Evolutionary conservation across 2,888 invertebrate species (phyloP), one percentile per base, ranked within the genome.

Genomic region (Camptogramma bilineatum): DNA sequence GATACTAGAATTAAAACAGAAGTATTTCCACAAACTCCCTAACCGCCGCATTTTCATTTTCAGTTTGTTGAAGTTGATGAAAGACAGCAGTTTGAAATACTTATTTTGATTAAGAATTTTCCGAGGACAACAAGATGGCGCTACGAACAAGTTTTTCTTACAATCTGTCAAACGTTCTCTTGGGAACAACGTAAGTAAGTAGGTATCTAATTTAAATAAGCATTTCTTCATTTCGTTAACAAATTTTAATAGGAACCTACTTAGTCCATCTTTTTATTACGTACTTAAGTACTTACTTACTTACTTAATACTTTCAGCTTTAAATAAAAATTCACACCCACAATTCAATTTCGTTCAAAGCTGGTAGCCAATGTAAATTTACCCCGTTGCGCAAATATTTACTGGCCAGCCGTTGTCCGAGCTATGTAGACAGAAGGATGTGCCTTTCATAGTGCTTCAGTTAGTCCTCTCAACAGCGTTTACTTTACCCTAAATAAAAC

Each of bases 381-480:
- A 74, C 76, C 66, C 71, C 71, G 64, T 62, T 59, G 52, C 39
- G 67, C 64, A 73, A 81, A 80, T 78, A 73, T 82, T 79, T 75
- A 68, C 64, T 52, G 61, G 51, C 31, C 59, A 57, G 62, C 63
- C 57, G 9, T 48, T 48, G 48, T 48, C 48, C 53, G 53, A 54
- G 62, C 57, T 64, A 62, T 62, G 50, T 72, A 39, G 72, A 72
- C 21, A 19, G 44, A 19, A 51, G 54, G 53, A 53, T 48, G 47
- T 18, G 18, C 59, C 18, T 55, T 46, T 47, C 17, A 53, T 9
- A 17, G 28, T 28, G 53, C 16, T 21, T n/a, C 39, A 42, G 42
- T 55, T 16, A 47, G 55, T 18, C 54, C 8, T 28, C 34, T 39
- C 34, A 39, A 39, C 13, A 13, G 3, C 34, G 34, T 39, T 39